Conservation (phyloP, 2,888 invertebrate genomes). For the Lymantria dispar region DNA sequence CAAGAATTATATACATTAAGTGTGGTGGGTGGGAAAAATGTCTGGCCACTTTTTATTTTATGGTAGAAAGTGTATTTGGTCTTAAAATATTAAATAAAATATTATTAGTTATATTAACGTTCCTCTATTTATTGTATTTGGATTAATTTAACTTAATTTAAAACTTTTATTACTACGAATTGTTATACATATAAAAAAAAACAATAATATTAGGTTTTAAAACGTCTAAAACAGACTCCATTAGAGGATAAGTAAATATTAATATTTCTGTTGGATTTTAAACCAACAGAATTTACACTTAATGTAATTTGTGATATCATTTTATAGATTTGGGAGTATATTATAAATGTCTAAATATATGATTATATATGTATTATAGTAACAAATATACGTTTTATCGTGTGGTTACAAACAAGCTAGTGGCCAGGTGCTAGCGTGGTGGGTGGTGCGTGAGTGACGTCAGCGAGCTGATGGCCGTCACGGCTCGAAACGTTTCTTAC, state of each 20-base stretch:
- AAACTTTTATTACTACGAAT: conserved; percentile 12
- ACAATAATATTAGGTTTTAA: too few relatives aligned
- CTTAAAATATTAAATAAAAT: conserved; percentile 29
- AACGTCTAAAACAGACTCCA: neutral
- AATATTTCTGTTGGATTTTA: neutral
- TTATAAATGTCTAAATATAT: conserved; percentile 1
- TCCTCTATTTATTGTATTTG: conserved; percentile 14
- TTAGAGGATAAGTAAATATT: neutral
- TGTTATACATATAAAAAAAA: neutral
- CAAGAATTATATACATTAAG: conserved; percentile 63
- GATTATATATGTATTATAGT: conserved; percentile 16
- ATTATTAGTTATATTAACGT: conserved; percentile 18
- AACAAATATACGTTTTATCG: conserved; percentile 18
- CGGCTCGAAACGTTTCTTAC: conserved; percentile 86
- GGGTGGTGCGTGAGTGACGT: conserved; percentile 41
- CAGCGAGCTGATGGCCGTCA: conserved; percentile 19
- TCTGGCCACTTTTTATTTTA: conserved; percentile 61
- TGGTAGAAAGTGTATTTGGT: conserved; percentile 37
- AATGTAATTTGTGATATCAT: conserved; percentile 5
- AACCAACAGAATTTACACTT: neutral
- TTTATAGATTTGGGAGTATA: conserved; percentile 8
- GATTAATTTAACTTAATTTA: conserved; percentile 19
- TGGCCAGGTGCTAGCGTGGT: conserved; percentile 78
- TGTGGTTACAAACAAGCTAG: conserved; percentile 45
- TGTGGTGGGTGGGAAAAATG: conserved; percentile 70